phyloP scores from a whole-genome alignment of 2,113 vertebrate species.

The Solenodon paradoxus region DNA sequence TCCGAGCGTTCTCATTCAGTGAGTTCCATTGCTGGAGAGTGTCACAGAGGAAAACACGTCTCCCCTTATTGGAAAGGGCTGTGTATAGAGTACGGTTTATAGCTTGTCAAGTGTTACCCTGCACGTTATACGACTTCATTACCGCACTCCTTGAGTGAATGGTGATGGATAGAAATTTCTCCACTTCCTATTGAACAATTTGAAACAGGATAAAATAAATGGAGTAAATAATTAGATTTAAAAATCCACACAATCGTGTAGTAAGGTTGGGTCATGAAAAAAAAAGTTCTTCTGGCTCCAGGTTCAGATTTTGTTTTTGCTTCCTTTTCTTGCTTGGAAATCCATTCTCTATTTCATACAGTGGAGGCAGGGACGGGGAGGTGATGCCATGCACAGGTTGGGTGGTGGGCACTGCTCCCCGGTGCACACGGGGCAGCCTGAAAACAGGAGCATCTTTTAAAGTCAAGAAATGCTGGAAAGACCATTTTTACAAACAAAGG shows the following conservation, averaged over 20 bases:
- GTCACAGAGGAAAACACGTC: fast-evolving
- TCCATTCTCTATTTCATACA: background rate
- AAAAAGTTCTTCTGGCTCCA: too few species aligned
- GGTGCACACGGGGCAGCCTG: background rate
- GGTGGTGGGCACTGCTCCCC: background rate
- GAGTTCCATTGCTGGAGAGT: too few species aligned
- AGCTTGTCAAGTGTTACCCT: background rate
- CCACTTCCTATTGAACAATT: background rate
- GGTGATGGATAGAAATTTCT: background rate
- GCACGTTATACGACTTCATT: background rate
- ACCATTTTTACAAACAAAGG: background rate
- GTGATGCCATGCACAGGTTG: background rate
- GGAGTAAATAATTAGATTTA: conserved; percentile 1
- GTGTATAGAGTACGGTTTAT: background rate
- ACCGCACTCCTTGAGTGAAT: background rate
- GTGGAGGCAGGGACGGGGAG: background rate
- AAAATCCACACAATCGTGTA: background rate
- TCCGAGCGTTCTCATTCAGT: background rate
- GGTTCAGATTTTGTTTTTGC: background rate
- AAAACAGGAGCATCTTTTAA: background rate
- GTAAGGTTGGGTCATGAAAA: background rate
- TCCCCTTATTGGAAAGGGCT: background rate
- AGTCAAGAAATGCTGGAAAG: background rate
- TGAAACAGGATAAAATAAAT: conserved; percentile 34
- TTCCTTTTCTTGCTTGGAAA: background rate